A percentile compares a stretch with the other conserved stretches of the same genome.
Evolutionary conservation across 2,113 vertebrate genomes (phyloP).

Genomic region (Miniopterus natalensis): DNA sequence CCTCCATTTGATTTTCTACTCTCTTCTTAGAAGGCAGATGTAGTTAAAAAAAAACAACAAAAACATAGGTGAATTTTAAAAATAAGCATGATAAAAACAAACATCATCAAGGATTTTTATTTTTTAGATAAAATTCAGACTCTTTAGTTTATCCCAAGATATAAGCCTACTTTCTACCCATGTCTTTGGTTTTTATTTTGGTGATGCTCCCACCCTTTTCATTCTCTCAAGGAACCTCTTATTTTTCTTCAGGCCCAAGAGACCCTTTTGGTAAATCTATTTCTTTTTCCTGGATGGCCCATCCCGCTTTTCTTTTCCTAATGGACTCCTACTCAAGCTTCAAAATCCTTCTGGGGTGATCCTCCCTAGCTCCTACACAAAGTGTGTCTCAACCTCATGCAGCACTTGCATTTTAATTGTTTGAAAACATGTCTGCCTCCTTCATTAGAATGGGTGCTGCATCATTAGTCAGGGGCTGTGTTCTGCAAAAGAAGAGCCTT

Average conservation of each 20-base stretch:
- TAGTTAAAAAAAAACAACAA: neutral
- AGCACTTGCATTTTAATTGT: neutral
- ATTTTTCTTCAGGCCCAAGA: neutral
- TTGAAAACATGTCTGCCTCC: neutral
- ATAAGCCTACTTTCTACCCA: neutral
- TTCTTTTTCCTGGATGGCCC: neutral
- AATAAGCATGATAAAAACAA: conserved; percentile 23
- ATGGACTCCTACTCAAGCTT: neutral
- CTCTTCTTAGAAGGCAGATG: neutral
- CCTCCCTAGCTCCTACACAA: neutral
- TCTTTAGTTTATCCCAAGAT: neutral
- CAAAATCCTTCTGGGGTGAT: neutral
- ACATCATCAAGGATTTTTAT: neutral
- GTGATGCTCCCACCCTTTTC: neutral
- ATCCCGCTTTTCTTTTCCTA: neutral
- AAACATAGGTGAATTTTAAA: neutral
- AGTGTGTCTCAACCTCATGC: neutral
- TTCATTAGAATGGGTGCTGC: neutral
- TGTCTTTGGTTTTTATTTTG: neutral
- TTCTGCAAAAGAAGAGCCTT: neutral
- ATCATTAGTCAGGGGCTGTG: neutral
- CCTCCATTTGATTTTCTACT: neutral
- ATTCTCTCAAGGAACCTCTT: neutral
- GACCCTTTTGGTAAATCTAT: neutral
- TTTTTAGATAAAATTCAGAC: neutral